Percentiles rank a stretch among this genome's conserved stretches.
phyloP scores from a whole-genome alignment of 2,113 vertebrate genomes.

The Oxygymnocypris stewartii region DNA sequence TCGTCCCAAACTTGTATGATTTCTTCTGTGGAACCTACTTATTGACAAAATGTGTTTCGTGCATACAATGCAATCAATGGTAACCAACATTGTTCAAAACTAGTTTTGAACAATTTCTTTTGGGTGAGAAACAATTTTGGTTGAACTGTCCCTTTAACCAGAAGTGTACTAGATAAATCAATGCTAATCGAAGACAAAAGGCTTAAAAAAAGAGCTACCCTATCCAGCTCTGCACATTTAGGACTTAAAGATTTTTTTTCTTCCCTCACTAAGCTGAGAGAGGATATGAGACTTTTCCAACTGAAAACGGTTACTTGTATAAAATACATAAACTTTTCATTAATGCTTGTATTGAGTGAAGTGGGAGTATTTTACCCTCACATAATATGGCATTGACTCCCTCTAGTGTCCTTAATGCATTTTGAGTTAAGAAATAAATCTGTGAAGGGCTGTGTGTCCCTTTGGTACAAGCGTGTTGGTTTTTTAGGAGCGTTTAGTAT shows the following conservation, averaged over 20 bases:
- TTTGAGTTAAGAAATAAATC: not conserved
- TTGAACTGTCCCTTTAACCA: not conserved
- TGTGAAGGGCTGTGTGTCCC: not conserved
- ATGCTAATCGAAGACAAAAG: not conserved
- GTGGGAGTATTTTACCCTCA: not conserved
- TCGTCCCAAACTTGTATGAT: not conserved
- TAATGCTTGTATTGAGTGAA: slow-evolving; percentile 7
- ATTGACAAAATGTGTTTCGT: not conserved
- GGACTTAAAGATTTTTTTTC: not conserved
- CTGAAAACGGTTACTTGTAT: slow-evolving; percentile 61
- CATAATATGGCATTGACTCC: slow-evolving; percentile 5
- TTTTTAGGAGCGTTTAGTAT: not conserved
- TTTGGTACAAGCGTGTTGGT: not conserved
- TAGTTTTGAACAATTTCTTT: not conserved
- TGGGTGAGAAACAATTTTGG: not conserved
- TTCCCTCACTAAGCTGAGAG: too few species aligned
- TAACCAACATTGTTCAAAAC: not conserved
- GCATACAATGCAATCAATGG: not conserved
- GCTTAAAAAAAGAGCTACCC: not conserved
- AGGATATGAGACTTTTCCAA: not conserved
- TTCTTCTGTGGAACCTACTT: not conserved
- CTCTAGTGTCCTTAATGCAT: slow-evolving; percentile 36
- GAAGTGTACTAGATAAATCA: not conserved
- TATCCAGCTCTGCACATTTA: not conserved
- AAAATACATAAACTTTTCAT: slow-evolving; percentile 68